Evolutionary conservation across 2,888 invertebrate species (phyloP).

Genomic region (Callosobruchus maculatus): DNA sequence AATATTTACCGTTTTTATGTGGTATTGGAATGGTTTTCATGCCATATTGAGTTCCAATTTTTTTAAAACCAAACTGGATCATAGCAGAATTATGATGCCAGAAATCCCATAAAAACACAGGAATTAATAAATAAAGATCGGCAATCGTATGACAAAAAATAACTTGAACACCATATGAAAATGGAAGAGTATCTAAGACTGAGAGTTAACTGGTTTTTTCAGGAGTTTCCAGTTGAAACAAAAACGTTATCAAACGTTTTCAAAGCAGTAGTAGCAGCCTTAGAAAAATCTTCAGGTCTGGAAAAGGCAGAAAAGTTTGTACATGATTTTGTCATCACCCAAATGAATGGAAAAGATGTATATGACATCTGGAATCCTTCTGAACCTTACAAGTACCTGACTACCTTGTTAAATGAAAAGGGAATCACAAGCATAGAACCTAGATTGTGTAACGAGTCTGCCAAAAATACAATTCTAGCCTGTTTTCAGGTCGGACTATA

Average conservation of each 20-base stretch:
- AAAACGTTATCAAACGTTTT: constrained; percentile 69
- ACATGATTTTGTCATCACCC: constrained; percentile 81
- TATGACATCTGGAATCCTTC: constrained; percentile 80
- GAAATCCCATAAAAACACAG: no score
- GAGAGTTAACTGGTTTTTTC: constrained; percentile 12
- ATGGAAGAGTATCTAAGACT: background rate
- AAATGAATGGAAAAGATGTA: constrained; percentile 80
- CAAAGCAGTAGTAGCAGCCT: constrained; percentile 76
- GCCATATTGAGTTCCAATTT: no score
- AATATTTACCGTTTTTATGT: no score
- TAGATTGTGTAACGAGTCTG: constrained; percentile 75
- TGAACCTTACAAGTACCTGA: constrained; percentile 72
- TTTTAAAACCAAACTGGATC: no score
- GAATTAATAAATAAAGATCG: no score
- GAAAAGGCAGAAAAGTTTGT: constrained; percentile 73
- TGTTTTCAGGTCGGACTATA: constrained; percentile 88
- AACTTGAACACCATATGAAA: no score
- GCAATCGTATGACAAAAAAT: no score
- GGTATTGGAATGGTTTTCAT: no score
- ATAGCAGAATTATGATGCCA: no score
- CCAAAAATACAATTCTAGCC: constrained; percentile 75
- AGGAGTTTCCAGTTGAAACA: constrained; percentile 71
- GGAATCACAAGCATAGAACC: constrained; percentile 63
- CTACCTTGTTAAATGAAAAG: constrained; percentile 58
- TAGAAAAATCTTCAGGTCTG: constrained; percentile 63